Percentiles rank a stretch among this genome's conserved stretches.
Conservation (phyloP, 2,113 vertebrate genomes). For the Pluvialis apricaria region DNA sequence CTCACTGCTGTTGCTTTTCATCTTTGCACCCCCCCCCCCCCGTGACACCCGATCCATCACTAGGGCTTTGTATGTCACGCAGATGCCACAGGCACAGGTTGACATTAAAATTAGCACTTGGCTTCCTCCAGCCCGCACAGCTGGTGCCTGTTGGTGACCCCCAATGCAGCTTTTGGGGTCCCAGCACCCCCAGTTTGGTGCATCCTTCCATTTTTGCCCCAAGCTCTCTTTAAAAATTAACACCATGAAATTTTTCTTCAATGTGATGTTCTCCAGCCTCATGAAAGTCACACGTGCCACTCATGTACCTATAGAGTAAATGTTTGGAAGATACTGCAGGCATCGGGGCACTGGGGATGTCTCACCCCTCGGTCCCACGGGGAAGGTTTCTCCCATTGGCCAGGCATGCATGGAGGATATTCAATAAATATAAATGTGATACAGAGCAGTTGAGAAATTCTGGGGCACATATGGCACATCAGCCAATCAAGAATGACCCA, state of each 20-base stretch:
- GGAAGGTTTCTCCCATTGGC: not conserved
- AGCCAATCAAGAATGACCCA: not conserved
- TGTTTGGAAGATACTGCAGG: not conserved
- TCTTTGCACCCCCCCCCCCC: not conserved
- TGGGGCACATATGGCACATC: fast-evolving
- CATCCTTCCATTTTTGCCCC: not conserved
- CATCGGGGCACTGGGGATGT: fast-evolving
- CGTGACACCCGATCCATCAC: not conserved
- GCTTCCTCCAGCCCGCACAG: fast-evolving
- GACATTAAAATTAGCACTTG: slow-evolving; percentile 11
- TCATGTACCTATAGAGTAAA: fast-evolving
- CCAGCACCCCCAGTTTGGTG: not conserved
- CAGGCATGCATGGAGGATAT: fast-evolving
- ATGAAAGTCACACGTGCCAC: fast-evolving
- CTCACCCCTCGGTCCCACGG: fast-evolving
- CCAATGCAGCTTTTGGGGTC: not conserved
- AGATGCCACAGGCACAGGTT: not conserved
- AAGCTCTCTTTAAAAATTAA: fast-evolving
- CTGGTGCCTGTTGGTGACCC: not conserved
- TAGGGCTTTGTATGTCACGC: not conserved
- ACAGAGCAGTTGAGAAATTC: not conserved
- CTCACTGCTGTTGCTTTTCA: not conserved
- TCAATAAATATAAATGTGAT: not conserved
- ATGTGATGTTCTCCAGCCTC: fast-evolving
- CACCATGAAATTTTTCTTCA: fast-evolving